Percentiles rank a stretch among this genome's conserved stretches.
phyloP scores from a whole-genome alignment of 1,140 invertebrate species.

The Temnothorax nylanderi region DNA sequence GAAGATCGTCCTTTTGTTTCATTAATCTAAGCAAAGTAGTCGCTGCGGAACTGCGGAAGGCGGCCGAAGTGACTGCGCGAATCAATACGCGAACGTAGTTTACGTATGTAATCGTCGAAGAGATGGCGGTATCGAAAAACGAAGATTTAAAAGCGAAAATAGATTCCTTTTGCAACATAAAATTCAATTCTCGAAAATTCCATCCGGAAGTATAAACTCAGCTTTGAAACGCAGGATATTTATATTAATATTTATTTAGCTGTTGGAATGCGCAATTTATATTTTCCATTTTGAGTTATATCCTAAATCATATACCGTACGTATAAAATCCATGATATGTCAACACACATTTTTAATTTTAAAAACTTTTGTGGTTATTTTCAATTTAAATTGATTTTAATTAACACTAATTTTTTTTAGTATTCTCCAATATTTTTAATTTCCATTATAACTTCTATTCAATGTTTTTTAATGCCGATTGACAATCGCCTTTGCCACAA shows the following conservation, averaged over 20 bases:
- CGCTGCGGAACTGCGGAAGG: not conserved
- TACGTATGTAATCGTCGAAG: constrained; percentile 22
- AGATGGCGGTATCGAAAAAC: not conserved
- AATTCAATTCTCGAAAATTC: constrained; percentile 8
- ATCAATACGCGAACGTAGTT: constrained; percentile 45
- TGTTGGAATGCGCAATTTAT: constrained; percentile 9
- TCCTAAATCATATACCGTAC: not conserved
- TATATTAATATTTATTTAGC: constrained; percentile 21
- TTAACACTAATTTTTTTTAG: not conserved
- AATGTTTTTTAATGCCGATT: not conserved
- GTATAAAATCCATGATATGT: not conserved
- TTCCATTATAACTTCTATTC: too few species aligned
- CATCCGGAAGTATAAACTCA: not conserved
- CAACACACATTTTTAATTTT: not conserved
- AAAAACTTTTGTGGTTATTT: not conserved
- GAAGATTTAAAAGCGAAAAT: constrained; percentile 24
- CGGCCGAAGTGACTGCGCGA: constrained; percentile 15
- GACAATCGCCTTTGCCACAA: not conserved
- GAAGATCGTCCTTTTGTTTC: constrained; percentile 44
- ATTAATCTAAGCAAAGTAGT: constrained; percentile 46
- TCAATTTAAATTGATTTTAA: not conserved
- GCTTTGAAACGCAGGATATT: not conserved
- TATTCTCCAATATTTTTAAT: not conserved
- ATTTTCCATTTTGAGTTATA: not conserved
- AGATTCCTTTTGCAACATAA: not conserved